A percentile compares a stretch with the other conserved stretches of the same genome.
Conservation (phyloP, 2,113 vertebrate species). For the Bucco capensis region DNA sequence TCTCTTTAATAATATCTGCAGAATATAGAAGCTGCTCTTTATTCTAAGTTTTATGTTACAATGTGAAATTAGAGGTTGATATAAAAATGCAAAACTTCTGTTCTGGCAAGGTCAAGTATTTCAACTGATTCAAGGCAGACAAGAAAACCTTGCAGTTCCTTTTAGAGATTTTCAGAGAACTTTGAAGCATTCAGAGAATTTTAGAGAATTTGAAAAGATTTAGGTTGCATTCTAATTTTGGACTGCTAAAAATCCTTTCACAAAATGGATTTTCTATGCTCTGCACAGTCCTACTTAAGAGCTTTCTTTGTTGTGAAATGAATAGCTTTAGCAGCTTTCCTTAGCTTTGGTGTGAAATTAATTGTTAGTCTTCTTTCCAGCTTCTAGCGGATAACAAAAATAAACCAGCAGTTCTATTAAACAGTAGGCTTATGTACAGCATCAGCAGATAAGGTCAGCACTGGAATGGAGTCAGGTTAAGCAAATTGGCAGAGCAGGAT, state of each 20-base stretch:
- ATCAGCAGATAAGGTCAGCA: neutral
- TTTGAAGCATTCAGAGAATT: neutral
- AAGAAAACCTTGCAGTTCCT: neutral
- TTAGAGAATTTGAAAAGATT: neutral
- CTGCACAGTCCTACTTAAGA: neutral
- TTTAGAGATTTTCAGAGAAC: neutral
- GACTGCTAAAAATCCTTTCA: neutral
- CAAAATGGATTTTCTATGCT: neutral
- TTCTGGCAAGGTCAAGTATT: neutral
- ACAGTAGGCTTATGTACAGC: neutral
- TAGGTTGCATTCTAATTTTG: neutral
- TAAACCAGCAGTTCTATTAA: neutral
- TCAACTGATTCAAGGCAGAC: neutral
- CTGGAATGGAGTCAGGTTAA: neutral
- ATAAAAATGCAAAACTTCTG: neutral
- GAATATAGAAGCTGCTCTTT: conserved; percentile 25
- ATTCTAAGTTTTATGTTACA: conserved; percentile 19
- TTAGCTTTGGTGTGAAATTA: neutral
- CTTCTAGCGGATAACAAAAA: neutral
- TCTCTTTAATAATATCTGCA: conserved; percentile 38
- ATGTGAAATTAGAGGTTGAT: neutral
- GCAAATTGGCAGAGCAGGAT: neutral
- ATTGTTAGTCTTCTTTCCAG: neutral
- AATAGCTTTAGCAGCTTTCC: neutral
- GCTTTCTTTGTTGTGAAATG: neutral